A percentile compares a stretch with the other conserved stretches of the same genome.
phyloP scores from a whole-genome alignment of 2,113 vertebrate species.

The Morone saxatilis region DNA sequence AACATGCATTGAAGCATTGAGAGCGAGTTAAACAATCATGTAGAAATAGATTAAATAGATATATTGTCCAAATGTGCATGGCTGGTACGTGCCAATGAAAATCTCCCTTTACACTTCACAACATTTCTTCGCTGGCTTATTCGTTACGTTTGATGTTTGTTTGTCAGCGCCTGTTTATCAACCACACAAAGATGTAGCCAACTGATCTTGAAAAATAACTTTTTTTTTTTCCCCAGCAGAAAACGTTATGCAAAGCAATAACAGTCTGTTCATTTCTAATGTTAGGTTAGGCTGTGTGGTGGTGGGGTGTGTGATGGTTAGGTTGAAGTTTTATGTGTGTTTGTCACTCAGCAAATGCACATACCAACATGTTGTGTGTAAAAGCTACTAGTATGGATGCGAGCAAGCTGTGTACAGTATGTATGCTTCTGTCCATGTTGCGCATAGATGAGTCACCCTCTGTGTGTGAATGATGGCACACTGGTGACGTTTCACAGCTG shows the following conservation, averaged over 20 bases:
- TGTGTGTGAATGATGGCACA: slow-evolving; percentile 19
- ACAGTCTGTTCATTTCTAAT: slow-evolving; percentile 13
- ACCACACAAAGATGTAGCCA: slow-evolving; percentile 20
- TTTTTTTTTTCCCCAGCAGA: too few species aligned
- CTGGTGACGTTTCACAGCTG: not conserved
- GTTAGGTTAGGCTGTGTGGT: not conserved
- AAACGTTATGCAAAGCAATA: slow-evolving; percentile 44
- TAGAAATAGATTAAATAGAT: slow-evolving; percentile 44
- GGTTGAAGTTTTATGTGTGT: slow-evolving; percentile 48
- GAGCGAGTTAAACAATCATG: slow-evolving; percentile 61
- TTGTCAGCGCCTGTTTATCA: slow-evolving; percentile 32
- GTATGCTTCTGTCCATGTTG: slow-evolving; percentile 18
- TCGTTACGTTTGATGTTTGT: not conserved
- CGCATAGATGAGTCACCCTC: slow-evolving; percentile 49
- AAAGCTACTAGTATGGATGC: not conserved
- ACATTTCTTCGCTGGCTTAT: slow-evolving; percentile 20
- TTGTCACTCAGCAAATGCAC: slow-evolving; percentile 76
- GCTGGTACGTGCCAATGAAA: slow-evolving; percentile 57
- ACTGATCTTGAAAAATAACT: not conserved
- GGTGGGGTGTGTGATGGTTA: not conserved
- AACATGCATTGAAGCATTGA: slow-evolving; percentile 24
- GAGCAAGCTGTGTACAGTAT: not conserved
- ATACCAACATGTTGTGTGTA: not conserved
- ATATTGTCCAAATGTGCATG: slow-evolving; percentile 55
- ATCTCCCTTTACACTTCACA: slow-evolving; percentile 45